Evolutionary conservation across 2,888 invertebrate species (phyloP).

Genomic region (Lottia scabra): DNA sequence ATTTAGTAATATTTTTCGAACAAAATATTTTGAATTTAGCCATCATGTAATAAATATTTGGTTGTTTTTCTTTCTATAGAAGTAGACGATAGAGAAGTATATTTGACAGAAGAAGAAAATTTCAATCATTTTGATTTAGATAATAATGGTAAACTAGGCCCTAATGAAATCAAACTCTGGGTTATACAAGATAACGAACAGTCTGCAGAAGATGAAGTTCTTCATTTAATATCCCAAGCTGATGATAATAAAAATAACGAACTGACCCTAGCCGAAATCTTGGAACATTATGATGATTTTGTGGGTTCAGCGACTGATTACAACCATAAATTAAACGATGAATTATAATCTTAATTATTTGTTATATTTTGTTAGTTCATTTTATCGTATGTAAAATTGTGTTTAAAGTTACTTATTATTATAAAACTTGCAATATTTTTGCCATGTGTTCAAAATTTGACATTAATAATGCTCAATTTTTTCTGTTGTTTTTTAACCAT

Average conservation of each 20-base stretch:
- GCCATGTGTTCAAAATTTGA: too few relatives aligned
- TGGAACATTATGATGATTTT: constrained; percentile 94
- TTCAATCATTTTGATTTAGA: constrained; percentile 79
- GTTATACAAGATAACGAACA: constrained; percentile 85
- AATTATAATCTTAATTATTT: neutral
- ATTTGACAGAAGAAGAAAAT: constrained; percentile 51
- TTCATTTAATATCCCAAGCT: constrained; percentile 79
- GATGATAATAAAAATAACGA: constrained; percentile 78
- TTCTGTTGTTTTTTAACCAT: too few relatives aligned
- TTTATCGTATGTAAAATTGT: too few relatives aligned
- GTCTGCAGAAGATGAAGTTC: constrained; percentile 89
- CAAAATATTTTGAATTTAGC: too few relatives aligned
- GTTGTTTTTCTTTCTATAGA: constrained; percentile 27
- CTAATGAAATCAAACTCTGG: constrained; percentile 88
- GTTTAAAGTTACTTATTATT: too few relatives aligned
- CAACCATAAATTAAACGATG: constrained; percentile 83
- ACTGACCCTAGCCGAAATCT: constrained; percentile 87
- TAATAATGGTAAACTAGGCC: constrained; percentile 83
- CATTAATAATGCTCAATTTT: too few relatives aligned
- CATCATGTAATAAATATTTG: too few relatives aligned
- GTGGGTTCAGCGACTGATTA: constrained; percentile 99
- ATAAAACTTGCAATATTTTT: too few relatives aligned
- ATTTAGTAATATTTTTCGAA: too few relatives aligned
- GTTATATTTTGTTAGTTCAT: too few relatives aligned
- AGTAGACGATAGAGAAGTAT: constrained; percentile 45